Base-by-base conservation (phyloP, 2,888 invertebrate species). In the Dasypolia templi region DNA sequence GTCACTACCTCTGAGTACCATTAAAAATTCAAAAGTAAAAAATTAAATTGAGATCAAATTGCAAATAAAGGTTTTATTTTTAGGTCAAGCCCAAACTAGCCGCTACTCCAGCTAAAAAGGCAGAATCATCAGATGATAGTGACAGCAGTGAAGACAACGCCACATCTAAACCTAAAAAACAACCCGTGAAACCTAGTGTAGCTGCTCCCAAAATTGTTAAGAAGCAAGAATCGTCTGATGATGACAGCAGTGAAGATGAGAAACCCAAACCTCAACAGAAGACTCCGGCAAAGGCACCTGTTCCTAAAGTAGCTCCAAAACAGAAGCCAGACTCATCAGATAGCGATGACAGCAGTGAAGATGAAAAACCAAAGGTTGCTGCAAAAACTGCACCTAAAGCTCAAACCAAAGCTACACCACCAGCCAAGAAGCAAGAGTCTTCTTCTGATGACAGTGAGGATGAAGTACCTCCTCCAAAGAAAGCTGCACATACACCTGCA, bases 1-100 rank as follows among this genome's bases (percentile, higher is more conserved):
- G 95, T 95, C 95, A 95, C 95, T 95, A 95, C 95, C 95, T 94
- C 95, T 95, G 90, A 90, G 81, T 61, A 75, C 64, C 56, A 58
- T 22, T 35, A 55, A 35, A 32, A 62, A 29, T 26, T 22, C 1
- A 35, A 12, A 58, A 49, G 26, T 12, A 22, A 17, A 32, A 22
- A 39, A 12, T 0, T 19, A n/a, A 19, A 11, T 29, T 12, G 17
- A 51, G 9, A 44, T 59, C 26, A 61, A 11, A n/a, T 59, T 70
- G 0, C 4, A 53, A 56, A 49, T 22, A n/a, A 17, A 17, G 12
- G 9, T 49, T 6, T 22, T 42, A 44, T 32, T 79, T 81, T 61
- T 58, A 87, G 86, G 72, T 63, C 11, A 87, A 86, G 71, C 70
- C 82, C 0, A 86, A 84, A 83, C 59, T 73, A 44, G 77, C 75